These are phyloP conservation scores for Romanogobio albipinnatus DNA, from an alignment of 2,113 vertebrate genomes.

Conservation along the genomic window DNA sequence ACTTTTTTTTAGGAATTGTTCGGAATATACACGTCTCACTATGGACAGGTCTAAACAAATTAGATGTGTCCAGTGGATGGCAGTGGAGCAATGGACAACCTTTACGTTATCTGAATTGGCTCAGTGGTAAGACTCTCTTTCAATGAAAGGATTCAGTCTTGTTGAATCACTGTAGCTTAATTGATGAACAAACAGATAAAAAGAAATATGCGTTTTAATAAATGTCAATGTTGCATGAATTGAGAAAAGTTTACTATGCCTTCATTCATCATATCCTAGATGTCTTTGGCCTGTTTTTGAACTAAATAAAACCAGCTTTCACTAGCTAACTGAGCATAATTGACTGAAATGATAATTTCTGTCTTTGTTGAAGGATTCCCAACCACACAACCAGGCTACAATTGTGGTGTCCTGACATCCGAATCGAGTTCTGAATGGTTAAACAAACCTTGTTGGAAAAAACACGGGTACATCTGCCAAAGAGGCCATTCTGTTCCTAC, in stretches of 20 bases:
- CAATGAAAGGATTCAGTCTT: background rate
- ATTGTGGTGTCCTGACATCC: constrained; percentile 82
- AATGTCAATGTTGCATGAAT: background rate
- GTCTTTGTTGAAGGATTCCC: constrained; percentile 80
- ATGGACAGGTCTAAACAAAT: constrained; percentile 89
- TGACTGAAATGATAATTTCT: background rate
- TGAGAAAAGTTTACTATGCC: background rate
- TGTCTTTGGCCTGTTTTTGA: background rate
- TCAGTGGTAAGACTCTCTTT: constrained; percentile 76
- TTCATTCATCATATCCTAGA: background rate
- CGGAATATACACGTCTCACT: constrained; percentile 59
- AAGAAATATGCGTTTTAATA: background rate
- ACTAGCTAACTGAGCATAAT: background rate
- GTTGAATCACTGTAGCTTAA: background rate
- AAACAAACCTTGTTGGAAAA: constrained; percentile 80
- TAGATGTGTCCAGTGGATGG: constrained; percentile 87
- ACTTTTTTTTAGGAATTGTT: constrained; percentile 72
- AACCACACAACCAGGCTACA: constrained; percentile 81
- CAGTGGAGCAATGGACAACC: constrained; percentile 85
- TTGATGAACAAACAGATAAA: background rate
- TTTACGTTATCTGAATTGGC: constrained; percentile 88
- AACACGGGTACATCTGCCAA: constrained; percentile 89
- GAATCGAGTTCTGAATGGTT: constrained; percentile 83
- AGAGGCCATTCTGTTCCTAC: constrained; percentile 69
- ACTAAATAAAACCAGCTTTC: background rate